Evolutionary conservation across 1,140 invertebrate genomes (phyloP), one percentile per base, ranked within the genome.

Genomic region (Rhopalosiphum padi): DNA sequence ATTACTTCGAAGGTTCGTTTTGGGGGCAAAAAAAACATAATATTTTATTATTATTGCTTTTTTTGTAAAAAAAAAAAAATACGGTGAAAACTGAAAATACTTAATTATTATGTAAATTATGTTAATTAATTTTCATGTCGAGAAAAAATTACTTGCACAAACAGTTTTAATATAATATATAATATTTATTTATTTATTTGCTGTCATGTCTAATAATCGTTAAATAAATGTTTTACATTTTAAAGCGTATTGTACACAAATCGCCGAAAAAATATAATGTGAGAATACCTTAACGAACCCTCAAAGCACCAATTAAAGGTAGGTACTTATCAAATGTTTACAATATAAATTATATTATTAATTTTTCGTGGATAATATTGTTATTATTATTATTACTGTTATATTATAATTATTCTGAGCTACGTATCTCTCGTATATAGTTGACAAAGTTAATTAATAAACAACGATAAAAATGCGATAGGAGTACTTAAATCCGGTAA

Each of bases 1-100:
- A 77, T 77, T 77, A 77, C 60, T 77, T n/a, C 3, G 15, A n/a
- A 77, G n/a, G 60, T 77, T 6, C n/a, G 15, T 77, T 77, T 18
- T 18, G 60, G n/a, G 18, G 30, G 11, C 11, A 4, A 60, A 55
- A 60, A 25, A n/a, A n/a, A 35, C 5, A 77, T 18, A 77, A 77
- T 77, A n/a, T n/a, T 77, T 77, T 77, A 77, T 77, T 77, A 77
- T 77, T 77, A 77, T 77, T 77, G 30, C n/a, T 77, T 77, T n/a
- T 60, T 68, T n/a, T 68, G 15, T 2, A 18, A 30, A 68, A 68
- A n/a, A 30, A 68, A 68, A n/a, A 68, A 68, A n/a, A 68, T 68
- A n/a, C 30, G 0, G 11, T 68, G 30, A 68, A 68, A 68, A 68
- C 60, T 77, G 30, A 77, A 77, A 77, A 77, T 35, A 77, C 60